Base-by-base conservation (phyloP, 2,113 vertebrate genomes). In the Neodontobutis hainanensis region DNA sequence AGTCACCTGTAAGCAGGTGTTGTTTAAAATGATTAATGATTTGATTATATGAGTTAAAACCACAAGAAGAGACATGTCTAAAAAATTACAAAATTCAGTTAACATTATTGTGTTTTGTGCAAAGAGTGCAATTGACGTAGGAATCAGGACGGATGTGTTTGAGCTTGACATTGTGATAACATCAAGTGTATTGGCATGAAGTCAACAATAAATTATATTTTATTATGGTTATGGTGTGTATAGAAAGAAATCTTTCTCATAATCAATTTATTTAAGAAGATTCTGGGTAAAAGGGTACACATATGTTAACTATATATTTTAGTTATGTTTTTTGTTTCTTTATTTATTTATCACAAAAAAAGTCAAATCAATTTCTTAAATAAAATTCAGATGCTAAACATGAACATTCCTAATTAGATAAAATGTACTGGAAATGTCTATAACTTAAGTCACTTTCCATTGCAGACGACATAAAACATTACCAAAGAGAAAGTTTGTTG, bases 151-250 rank as follows among this genome's bases (percentile, higher is more conserved):
- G 11, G 51, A 67, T 70, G 19, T 72, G 87, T 73, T 36, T n/a
- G 48, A 66, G 56, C 84, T 38, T 79, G 87, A 36, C 11, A 6
- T 51, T 45, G 8, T n/a, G 6, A 3, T 62, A 74, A 57, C 43
- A 6, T 72, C 73, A 77, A 27, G 0, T 7, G 8, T 35, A 68
- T 57, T 77, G 63, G 49, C 69, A 58, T 5, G 1, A 7, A 0
- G 5, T 5, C 4, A 45, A 1, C 14, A 32, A 12, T 11, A 11
- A 15, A 45, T 36, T 4, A 58, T 8, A 4, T n/a, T 15, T 40
- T n/a, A n/a, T n/a, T n/a, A n/a, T n/a, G n/a, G n/a, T n/a, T n/a
- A n/a, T n/a, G n/a, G n/a, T n/a, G n/a, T n/a, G n/a, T n/a, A n/a
- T n/a, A n/a, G n/a, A n/a, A n/a, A n/a, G n/a, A n/a, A n/a, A n/a